These are phyloP conservation scores for Euleptes europaea DNA, from an alignment of 2,113 vertebrate species.

Conservation along the genomic window DNA sequence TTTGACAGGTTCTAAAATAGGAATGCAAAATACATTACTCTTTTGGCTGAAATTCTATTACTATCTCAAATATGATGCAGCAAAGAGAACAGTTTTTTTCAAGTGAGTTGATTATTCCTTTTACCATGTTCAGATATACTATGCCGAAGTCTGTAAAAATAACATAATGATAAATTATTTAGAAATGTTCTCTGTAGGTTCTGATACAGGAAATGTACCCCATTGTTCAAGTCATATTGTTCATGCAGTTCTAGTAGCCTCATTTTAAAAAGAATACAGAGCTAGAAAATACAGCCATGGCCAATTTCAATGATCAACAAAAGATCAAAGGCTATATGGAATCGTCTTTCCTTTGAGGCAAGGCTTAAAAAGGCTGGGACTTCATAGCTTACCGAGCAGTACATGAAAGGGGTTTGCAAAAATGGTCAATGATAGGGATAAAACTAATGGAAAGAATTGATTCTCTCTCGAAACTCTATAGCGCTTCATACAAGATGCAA, in stretches of 20 bases:
- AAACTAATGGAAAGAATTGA: not conserved
- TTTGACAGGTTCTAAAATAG: slow-evolving; percentile 25
- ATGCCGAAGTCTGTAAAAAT: not conserved
- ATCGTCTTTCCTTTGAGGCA: not conserved
- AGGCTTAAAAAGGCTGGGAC: too few species aligned
- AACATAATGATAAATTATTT: not conserved
- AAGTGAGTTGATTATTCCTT: slow-evolving; percentile 2
- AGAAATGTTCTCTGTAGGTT: not conserved
- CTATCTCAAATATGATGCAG: not conserved
- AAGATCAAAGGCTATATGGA: not conserved
- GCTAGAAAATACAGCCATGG: not conserved
- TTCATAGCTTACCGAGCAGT: not conserved
- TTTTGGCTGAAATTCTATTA: not conserved
- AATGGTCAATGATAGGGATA: not conserved
- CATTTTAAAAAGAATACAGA: not conserved
- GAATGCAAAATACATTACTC: slow-evolving; percentile 5
- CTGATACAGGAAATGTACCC: slow-evolving; percentile 9
- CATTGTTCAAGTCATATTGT: not conserved
- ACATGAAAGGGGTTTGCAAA: not conserved
- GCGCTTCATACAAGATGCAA: not conserved
- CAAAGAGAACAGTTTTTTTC: not conserved
- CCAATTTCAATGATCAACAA: not conserved
- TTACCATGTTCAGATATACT: not conserved
- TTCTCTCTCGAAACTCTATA: not conserved
- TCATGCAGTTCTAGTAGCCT: not conserved